A percentile compares a stretch with the other conserved stretches of the same genome.
Evolutionary conservation across 2,797 vertebrate species (phyloP).

Genomic region (Fistularia tabacaria): DNA sequence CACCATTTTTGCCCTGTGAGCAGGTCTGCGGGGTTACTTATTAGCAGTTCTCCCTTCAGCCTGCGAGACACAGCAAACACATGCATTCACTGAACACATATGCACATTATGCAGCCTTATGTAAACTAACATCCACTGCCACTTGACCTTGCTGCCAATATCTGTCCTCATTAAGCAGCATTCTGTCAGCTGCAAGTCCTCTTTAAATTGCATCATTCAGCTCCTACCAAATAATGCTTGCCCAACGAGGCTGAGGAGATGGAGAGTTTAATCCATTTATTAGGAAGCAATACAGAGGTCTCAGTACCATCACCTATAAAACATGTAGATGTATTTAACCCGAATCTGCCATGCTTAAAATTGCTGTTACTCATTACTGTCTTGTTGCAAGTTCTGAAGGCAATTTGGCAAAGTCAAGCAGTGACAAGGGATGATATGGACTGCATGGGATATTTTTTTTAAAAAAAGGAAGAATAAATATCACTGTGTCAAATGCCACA

Average conservation of each 20-base stretch:
- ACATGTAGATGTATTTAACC: slow-evolving; percentile 58
- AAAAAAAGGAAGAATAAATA: slow-evolving; percentile 51
- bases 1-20: slow-evolving; percentile 33
- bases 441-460: slow-evolving; percentile 57
- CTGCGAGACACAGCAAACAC: slow-evolving; percentile 23
- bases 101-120: slow-evolving; percentile 53
- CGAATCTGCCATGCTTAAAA: slow-evolving; percentile 54
- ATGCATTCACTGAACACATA: background rate
- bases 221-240: slow-evolving; percentile 59
- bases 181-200: slow-evolving; percentile 51
- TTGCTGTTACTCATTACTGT: slow-evolving; percentile 66
- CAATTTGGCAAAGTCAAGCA: slow-evolving; percentile 57
- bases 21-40: slow-evolving; percentile 31
- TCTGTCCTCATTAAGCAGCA: slow-evolving; percentile 72
- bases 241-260: slow-evolving; percentile 28
- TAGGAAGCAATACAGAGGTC: slow-evolving; percentile 55
- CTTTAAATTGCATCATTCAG: slow-evolving; percentile 69
- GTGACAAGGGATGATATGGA: slow-evolving; percentile 39
- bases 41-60: slow-evolving; percentile 22
- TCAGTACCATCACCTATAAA: slow-evolving; percentile 64
- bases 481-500: slow-evolving; percentile 47
- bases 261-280: slow-evolving; percentile 50
- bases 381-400: slow-evolving; percentile 64
- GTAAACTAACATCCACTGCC: slow-evolving; percentile 65
- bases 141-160: slow-evolving; percentile 72